Evolutionary conservation across 2,797 vertebrate species (phyloP).

Genomic region (Parauchenoglanis punctatus): DNA sequence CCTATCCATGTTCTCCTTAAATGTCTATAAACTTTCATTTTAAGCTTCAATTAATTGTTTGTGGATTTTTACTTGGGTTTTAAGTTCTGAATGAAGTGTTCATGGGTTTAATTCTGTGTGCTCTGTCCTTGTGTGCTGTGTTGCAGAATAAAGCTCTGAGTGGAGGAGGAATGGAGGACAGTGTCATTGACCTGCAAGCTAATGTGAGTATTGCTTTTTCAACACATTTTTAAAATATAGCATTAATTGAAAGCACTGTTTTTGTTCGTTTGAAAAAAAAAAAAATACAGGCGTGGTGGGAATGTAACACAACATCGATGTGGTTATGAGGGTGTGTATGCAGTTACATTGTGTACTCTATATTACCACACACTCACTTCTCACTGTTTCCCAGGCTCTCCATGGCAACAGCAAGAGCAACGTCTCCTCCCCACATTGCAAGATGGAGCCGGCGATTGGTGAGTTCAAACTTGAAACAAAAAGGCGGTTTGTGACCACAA

Average conservation of each 20-base stretch:
- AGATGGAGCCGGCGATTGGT: constrained; percentile 78
- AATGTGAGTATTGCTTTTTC: constrained; percentile 78
- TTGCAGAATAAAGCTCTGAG: constrained; percentile 88
- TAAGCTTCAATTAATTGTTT: background rate
- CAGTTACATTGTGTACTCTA: constrained; percentile 28
- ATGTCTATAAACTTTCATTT: background rate
- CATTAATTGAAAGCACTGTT: background rate
- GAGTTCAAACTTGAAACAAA: constrained; percentile 78
- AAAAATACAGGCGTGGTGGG: background rate
- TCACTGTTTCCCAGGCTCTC: constrained; percentile 64
- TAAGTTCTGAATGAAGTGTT: background rate
- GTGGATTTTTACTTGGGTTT: background rate
- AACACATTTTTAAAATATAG: background rate
- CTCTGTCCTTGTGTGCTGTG: constrained; percentile 12
- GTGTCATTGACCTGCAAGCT: constrained; percentile 72
- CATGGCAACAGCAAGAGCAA: constrained; percentile 80
- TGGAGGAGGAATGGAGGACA: constrained; percentile 88
- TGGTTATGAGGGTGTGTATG: constrained; percentile 17
- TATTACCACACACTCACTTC: constrained; percentile 56
- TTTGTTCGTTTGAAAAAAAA: background rate
- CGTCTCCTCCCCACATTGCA: constrained; percentile 63
- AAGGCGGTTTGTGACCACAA: constrained; percentile 32
- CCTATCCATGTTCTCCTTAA: too few species aligned
- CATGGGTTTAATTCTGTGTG: background rate
- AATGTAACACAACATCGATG: background rate